Conservation (phyloP, 2,888 invertebrate genomes). For the Acanthosepion pharaonis region DNA sequence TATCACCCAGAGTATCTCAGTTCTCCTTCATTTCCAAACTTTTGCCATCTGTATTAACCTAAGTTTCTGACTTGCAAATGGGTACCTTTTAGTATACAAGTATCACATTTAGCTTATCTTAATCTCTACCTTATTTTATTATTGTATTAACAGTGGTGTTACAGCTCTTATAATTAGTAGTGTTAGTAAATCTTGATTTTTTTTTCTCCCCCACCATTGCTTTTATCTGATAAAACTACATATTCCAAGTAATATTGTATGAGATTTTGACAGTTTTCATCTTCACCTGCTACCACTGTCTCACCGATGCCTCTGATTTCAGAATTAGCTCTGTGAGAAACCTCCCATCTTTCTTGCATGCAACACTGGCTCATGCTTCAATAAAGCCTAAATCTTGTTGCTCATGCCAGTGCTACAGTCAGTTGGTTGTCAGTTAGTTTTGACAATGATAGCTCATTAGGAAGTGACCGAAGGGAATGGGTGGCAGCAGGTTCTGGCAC, state of each 20-base stretch:
- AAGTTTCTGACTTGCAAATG: neutral
- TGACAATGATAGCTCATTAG: conserved; percentile 33
- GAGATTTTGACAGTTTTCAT: neutral
- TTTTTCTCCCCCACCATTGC: neutral
- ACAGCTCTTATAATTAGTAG: neutral
- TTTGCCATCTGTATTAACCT: neutral
- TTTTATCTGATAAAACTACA: conserved; percentile 33
- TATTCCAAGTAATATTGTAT: neutral
- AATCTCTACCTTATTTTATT: neutral
- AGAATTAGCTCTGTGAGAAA: neutral
- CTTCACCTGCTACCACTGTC: neutral
- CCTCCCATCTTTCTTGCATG: conserved; percentile 4
- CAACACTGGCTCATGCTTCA: conserved; percentile 20
- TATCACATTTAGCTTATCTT: neutral
- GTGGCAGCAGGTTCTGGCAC: neutral
- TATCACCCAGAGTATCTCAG: neutral
- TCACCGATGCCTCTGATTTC: neutral
- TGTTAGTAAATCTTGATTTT: neutral
- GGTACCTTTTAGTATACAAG: neutral
- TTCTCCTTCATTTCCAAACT: neutral
- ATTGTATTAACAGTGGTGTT: neutral
- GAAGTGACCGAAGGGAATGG: neutral
- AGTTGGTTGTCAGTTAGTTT: conserved; percentile 22
- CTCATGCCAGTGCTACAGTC: neutral
- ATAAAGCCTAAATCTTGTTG: conserved; percentile 33